A percentile compares a stretch with the other conserved stretches of the same genome.
Evolutionary conservation across 2,113 vertebrate species (phyloP).

Genomic region (Laticauda laticaudata): DNA sequence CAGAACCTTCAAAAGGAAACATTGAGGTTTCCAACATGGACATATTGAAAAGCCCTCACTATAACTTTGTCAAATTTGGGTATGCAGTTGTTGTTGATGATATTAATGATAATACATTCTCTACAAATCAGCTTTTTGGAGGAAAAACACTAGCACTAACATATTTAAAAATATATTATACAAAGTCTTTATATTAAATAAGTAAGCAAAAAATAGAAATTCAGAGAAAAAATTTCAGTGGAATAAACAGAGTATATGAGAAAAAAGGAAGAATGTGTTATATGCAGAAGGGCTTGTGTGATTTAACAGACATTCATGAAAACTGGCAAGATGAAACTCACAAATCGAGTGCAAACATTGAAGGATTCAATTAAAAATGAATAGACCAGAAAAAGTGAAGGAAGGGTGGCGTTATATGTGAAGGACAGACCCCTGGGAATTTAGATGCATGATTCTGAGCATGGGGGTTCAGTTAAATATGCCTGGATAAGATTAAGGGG

Average conservation of each 20-base stretch:
- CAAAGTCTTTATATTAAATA: not conserved
- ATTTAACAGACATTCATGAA: not conserved
- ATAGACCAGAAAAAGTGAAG: not conserved
- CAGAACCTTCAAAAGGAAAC: not conserved
- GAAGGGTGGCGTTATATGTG: not conserved
- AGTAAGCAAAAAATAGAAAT: not conserved
- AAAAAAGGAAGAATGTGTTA: not conserved
- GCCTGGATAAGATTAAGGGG: not conserved
- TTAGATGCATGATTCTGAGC: not conserved
- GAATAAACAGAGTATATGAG: not conserved
- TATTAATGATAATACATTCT: not conserved
- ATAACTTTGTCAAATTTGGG: not conserved
- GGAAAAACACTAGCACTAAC: not conserved
- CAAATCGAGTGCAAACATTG: not conserved
- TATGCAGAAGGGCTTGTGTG: not conserved
- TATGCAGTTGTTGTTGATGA: not conserved
- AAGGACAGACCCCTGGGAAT: not conserved
- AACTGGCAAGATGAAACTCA: not conserved
- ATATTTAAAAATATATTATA: not conserved
- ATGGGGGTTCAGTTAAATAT: not conserved
- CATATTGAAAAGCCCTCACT: not conserved
- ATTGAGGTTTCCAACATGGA: not conserved
- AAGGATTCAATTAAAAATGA: not conserved
- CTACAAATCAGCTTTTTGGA: not conserved
- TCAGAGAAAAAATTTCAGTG: not conserved